A percentile compares a stretch with the other conserved stretches of the same genome.
phyloP scores from a whole-genome alignment of 1,140 invertebrate genomes.

The Drosophila mauritiana region DNA sequence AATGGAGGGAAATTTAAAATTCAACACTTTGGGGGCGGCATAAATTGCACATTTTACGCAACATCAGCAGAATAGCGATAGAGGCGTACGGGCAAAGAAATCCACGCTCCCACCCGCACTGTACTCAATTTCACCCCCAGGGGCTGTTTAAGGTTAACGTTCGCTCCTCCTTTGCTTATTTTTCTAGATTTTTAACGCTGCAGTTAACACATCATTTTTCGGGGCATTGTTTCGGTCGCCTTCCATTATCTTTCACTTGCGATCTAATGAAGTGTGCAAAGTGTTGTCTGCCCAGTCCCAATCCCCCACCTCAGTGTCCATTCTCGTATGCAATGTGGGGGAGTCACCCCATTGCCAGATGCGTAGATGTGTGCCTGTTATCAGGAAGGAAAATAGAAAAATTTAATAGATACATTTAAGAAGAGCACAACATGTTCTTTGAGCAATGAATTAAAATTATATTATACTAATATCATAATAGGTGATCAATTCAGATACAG shows the following conservation, averaged over 20 bases:
- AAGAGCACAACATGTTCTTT: too few species aligned
- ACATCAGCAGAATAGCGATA: constrained; percentile 67
- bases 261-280: constrained; percentile 81
- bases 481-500: too few species aligned
- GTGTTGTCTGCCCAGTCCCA: constrained; percentile 35
- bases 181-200: constrained; percentile 68
- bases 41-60: constrained; percentile 73
- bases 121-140: constrained; percentile 4
- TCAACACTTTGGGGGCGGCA: constrained; percentile 63
- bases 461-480: too few species aligned
- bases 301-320: background rate
- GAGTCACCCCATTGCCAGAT: constrained; percentile 4
- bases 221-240: constrained; percentile 52
- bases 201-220: constrained; percentile 77
- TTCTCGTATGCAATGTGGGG: constrained; percentile 28
- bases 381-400: background rate
- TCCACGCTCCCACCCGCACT: background rate
- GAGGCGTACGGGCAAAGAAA: constrained; percentile 4
- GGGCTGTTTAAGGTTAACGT: constrained; percentile 27
- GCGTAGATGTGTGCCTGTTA: constrained; percentile 1
- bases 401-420: too few species aligned
- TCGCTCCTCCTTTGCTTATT: constrained; percentile 19
- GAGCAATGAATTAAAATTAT: too few species aligned
- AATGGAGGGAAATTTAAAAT: constrained; percentile 65
- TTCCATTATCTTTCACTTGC: constrained; percentile 75